Percentiles rank a stretch among this genome's conserved stretches.
Conservation (phyloP, 2,888 invertebrate genomes). For the Pristionchus japonicus region DNA sequence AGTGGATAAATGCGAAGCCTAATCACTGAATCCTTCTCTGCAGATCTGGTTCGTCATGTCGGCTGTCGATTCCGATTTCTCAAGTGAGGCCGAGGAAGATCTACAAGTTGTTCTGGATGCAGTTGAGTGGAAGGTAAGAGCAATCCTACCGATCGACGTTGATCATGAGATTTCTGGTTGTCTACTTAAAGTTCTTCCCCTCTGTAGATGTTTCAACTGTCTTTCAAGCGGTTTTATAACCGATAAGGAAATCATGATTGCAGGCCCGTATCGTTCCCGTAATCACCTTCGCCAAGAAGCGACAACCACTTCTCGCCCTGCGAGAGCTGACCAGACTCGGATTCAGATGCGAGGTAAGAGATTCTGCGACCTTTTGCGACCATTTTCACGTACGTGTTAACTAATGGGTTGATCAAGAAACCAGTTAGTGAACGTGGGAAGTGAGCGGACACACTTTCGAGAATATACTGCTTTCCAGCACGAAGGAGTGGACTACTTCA, state of each 20-base stretch:
- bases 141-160: too few species aligned
- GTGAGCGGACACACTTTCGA: background rate
- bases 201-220: too few species aligned
- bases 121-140: conserved; percentile 42
- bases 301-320: conserved; percentile 37
- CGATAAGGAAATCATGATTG: background rate
- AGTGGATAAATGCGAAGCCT: background rate
- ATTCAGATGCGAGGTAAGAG: conserved; percentile 38
- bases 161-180: too few species aligned
- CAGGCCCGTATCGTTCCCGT: conserved; percentile 42
- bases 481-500: conserved; percentile 47
- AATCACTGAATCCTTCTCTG: background rate
- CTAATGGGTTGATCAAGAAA: too few species aligned
- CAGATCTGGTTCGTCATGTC: conserved; percentile 48
- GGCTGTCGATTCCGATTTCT: conserved; percentile 38
- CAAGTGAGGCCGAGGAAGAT: background rate
- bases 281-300: conserved; percentile 37
- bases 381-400: too few species aligned
- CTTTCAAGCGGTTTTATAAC: too few species aligned
- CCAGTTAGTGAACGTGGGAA: too few species aligned
- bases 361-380: too few species aligned
- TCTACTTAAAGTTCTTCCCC: too few species aligned
- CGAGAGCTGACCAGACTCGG: conserved; percentile 7
- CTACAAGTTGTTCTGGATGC: conserved; percentile 10
- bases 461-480: background rate